phyloP scores from a whole-genome alignment of 2,797 vertebrate genomes.

The Dipus sagitta region DNA sequence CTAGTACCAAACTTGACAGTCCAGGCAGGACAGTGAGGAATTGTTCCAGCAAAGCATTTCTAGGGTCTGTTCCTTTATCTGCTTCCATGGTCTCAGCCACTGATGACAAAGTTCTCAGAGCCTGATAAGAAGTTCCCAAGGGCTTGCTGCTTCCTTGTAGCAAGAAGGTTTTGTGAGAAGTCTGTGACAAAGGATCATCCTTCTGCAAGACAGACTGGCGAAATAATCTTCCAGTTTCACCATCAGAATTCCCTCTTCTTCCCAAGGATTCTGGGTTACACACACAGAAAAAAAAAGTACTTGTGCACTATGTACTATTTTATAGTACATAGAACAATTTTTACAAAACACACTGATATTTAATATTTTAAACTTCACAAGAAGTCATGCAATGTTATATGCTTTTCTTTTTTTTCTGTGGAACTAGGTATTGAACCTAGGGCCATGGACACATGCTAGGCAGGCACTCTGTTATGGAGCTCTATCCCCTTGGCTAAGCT shows the following conservation, averaged over 20 bases:
- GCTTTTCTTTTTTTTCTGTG: no score
- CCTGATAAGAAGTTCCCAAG: constrained; percentile 78
- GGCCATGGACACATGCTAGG: no score
- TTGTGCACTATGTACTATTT: no score
- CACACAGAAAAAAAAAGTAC: no score
- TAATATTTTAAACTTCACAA: no score
- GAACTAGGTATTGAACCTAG: no score
- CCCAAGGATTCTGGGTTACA: constrained; percentile 74
- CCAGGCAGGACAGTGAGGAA: constrained; percentile 81
- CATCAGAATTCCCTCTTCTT: constrained; percentile 79
- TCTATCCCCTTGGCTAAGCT: no score
- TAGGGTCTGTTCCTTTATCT: constrained; percentile 82
- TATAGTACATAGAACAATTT: no score
- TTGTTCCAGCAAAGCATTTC: constrained; percentile 82
- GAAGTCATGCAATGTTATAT: no score
- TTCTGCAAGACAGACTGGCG: constrained; percentile 64
- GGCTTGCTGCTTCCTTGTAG: constrained; percentile 81
- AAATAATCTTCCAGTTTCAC: constrained; percentile 82
- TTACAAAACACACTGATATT: no score
- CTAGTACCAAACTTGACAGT: constrained; percentile 82
- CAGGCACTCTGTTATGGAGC: no score
- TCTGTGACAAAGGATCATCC: constrained; percentile 78
- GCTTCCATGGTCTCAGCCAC: constrained; percentile 81
- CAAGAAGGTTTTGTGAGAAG: constrained; percentile 82
- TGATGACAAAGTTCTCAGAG: constrained; percentile 82